A percentile compares a stretch with the other conserved stretches of the same genome.
Evolutionary conservation across 1,140 invertebrate genomes (phyloP).

Genomic region (Drosophila grimshawi): DNA sequence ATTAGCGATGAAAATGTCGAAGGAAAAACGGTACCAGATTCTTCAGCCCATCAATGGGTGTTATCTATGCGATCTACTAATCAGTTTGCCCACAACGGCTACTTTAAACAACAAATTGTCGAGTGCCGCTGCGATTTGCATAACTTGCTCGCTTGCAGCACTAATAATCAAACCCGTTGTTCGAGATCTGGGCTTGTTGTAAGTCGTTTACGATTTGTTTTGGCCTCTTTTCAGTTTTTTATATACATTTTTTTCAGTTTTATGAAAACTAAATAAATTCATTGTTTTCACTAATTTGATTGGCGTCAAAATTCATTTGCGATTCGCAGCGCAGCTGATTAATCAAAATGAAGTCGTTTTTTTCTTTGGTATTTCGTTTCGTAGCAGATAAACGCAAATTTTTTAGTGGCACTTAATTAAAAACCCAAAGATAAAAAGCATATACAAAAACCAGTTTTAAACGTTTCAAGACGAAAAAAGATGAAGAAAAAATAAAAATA

Average conservation of each 20-base stretch:
- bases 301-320: slow-evolving; percentile 63
- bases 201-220: slow-evolving; percentile 74
- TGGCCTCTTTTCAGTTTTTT: slow-evolving; percentile 9
- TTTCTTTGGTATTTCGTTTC: slow-evolving; percentile 23
- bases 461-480: slow-evolving; percentile 3
- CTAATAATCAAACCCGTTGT: slow-evolving; percentile 52
- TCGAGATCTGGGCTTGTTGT: slow-evolving; percentile 33
- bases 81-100: slow-evolving; percentile 58
- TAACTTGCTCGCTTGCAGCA: slow-evolving; percentile 50
- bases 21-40: slow-evolving; percentile 49
- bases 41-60: background rate
- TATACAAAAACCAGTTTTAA: slow-evolving; percentile 46
- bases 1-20: slow-evolving; percentile 75
- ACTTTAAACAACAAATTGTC: slow-evolving; percentile 69
- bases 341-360: slow-evolving; percentile 61
- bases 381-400: slow-evolving; percentile 47
- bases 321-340: slow-evolving; percentile 52
- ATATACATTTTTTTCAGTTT: background rate
- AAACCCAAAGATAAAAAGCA: slow-evolving; percentile 55
- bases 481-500: slow-evolving; percentile 2
- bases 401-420: slow-evolving; percentile 79
- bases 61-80: slow-evolving; percentile 71
- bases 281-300: slow-evolving; percentile 72
- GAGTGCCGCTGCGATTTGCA: slow-evolving; percentile 58
- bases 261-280: slow-evolving; percentile 61